Evolutionary conservation across 2,888 invertebrate species (phyloP).

Genomic region (Poecilus cupreus): DNA sequence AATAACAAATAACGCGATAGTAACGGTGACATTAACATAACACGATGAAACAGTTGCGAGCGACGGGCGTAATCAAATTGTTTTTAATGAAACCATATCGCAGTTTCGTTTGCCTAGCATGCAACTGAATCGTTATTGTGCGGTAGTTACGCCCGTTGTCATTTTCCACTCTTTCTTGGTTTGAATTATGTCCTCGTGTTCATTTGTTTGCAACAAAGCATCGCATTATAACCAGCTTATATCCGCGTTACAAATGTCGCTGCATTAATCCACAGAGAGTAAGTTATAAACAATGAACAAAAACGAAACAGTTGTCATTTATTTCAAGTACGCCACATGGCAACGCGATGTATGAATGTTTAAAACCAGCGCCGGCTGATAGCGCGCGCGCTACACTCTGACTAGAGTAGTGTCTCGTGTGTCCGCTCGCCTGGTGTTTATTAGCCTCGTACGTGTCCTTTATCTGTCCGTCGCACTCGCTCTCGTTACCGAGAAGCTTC

Average conservation of each 20-base stretch:
- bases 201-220: conserved; percentile 25
- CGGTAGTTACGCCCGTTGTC: background rate
- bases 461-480: conserved; percentile 7
- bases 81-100: background rate
- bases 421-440: background rate
- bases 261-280: conserved; percentile 24
- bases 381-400: no score
- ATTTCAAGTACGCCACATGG: conserved; percentile 28
- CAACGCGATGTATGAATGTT: conserved; percentile 3
- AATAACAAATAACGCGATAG: background rate
- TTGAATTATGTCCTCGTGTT: conserved; percentile 7
- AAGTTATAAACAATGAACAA: conserved; percentile 33
- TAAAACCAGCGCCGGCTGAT: background rate
- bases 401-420: background rate
- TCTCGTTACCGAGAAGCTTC: background rate
- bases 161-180: conserved; percentile 22
- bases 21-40: background rate
- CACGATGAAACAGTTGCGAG: background rate
- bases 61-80: conserved; percentile 2
- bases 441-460: conserved; percentile 19
- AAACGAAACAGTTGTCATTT: conserved; percentile 28
- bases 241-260: conserved; percentile 15
- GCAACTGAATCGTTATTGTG: background rate
- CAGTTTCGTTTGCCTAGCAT: background rate
- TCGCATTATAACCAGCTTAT: conserved; percentile 3